These are phyloP conservation scores for Nicator chloris DNA, from an alignment of 2,113 vertebrate genomes.

Conservation along the genomic window DNA sequence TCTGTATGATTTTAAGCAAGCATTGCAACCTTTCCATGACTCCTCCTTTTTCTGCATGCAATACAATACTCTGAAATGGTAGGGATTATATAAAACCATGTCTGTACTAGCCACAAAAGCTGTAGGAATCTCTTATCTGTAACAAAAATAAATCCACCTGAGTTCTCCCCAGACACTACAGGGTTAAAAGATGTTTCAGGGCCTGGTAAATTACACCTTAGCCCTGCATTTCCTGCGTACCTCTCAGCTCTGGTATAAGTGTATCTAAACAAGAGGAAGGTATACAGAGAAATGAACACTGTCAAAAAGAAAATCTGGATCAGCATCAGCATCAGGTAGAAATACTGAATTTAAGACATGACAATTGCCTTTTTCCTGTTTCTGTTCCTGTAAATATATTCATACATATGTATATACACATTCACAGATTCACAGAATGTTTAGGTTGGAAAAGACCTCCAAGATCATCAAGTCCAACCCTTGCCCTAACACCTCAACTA, in stretches of 20 bases:
- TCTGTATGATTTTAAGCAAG: background rate
- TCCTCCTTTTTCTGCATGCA: background rate
- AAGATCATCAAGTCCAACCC: too few relatives aligned
- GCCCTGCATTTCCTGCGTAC: background rate
- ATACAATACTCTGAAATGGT: background rate
- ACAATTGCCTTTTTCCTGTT: background rate
- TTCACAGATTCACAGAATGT: too few relatives aligned
- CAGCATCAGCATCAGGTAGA: background rate
- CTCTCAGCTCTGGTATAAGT: background rate
- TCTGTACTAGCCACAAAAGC: background rate
- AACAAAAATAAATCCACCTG: background rate
- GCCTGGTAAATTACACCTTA: background rate
- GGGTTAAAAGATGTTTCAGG: background rate
- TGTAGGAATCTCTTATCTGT: background rate
- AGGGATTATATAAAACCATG: background rate
- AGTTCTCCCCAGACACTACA: background rate
- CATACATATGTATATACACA: background rate
- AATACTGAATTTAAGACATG: background rate
- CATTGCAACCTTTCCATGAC: background rate
- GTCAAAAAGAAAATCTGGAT: background rate
- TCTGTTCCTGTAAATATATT: background rate
- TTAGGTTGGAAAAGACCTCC: too few relatives aligned
- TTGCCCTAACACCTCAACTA: too few relatives aligned
- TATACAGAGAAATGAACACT: background rate
- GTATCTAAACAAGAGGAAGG: background rate